Percentiles rank a stretch among this genome's conserved stretches.
phyloP scores from a whole-genome alignment of 2,113 vertebrate species.

The Phyllopteryx taeniolatus region DNA sequence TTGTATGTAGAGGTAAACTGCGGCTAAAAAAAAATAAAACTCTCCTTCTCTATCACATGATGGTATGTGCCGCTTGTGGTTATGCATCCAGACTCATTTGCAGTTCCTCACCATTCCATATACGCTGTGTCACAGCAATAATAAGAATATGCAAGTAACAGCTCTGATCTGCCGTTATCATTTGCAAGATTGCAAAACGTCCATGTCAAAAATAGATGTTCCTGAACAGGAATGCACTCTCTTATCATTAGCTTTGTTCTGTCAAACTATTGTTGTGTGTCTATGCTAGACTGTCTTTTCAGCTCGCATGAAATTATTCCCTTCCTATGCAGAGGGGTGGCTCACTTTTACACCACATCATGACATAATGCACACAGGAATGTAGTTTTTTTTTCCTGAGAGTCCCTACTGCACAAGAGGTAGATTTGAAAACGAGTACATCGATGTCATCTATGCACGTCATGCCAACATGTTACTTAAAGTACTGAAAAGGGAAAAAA shows the following conservation, averaged over 20 bases:
- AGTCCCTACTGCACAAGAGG: neutral
- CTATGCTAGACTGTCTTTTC: conserved; percentile 11
- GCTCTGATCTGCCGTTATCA: neutral
- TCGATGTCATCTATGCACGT: conserved; percentile 10
- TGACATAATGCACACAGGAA: conserved; percentile 36
- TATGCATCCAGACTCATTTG: conserved; percentile 22
- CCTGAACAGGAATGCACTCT: neutral
- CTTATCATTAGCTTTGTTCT: conserved; percentile 16
- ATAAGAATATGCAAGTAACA: neutral
- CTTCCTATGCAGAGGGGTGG: conserved; percentile 26
- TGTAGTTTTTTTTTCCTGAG: conserved; percentile 9
- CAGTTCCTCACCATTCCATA: neutral
- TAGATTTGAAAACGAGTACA: neutral
- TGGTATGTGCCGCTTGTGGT: conserved; percentile 8
- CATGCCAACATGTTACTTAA: neutral
- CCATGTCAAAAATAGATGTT: neutral
- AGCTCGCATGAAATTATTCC: conserved; percentile 9
- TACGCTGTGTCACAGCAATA: neutral
- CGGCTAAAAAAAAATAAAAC: neutral
- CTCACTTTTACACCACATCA: conserved; percentile 18
- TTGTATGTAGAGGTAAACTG: neutral
- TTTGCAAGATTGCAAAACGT: neutral
- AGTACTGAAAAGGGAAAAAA: neutral
- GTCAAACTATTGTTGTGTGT: conserved; percentile 12
- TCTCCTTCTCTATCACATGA: neutral